A percentile compares a stretch with the other conserved stretches of the same genome.
Evolutionary conservation across 2,113 vertebrate species (phyloP).

Genomic region (Phainopepla nitens): DNA sequence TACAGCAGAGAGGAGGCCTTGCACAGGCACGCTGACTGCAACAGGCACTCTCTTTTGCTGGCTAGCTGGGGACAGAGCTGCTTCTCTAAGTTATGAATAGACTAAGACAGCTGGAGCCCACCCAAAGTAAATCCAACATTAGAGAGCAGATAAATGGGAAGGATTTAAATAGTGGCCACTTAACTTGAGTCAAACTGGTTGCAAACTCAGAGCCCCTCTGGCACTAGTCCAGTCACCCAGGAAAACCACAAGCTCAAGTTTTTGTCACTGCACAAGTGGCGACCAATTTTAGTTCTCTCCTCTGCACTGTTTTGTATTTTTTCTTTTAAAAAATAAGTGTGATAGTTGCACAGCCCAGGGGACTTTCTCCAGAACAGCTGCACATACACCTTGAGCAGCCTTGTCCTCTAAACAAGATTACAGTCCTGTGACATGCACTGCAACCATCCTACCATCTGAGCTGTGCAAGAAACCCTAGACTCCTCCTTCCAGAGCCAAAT

Average conservation of each 20-base stretch:
- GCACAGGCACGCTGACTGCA: background rate
- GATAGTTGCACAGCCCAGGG: background rate
- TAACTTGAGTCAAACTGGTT: background rate
- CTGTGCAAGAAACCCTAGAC: background rate
- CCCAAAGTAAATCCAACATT: slow-evolving; percentile 46
- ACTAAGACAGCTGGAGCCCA: slow-evolving; percentile 23
- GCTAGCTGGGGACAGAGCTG: background rate
- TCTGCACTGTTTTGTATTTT: background rate
- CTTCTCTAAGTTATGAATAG: background rate
- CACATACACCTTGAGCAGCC: background rate
- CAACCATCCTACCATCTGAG: background rate
- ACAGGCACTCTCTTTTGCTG: background rate
- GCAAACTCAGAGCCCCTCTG: slow-evolving; percentile 7
- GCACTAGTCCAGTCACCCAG: background rate
- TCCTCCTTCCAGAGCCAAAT: background rate
- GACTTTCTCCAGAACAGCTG: background rate
- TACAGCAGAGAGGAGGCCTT: background rate
- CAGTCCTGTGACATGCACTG: background rate
- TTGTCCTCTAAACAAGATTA: background rate
- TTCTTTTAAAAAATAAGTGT: background rate
- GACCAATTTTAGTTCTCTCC: background rate
- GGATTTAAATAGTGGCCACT: slow-evolving; percentile 36
- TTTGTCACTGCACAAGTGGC: background rate
- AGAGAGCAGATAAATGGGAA: slow-evolving; percentile 22
- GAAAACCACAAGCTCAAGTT: background rate